Conservation (phyloP, 2,113 vertebrate species). For the Entelurus aequoreus region DNA sequence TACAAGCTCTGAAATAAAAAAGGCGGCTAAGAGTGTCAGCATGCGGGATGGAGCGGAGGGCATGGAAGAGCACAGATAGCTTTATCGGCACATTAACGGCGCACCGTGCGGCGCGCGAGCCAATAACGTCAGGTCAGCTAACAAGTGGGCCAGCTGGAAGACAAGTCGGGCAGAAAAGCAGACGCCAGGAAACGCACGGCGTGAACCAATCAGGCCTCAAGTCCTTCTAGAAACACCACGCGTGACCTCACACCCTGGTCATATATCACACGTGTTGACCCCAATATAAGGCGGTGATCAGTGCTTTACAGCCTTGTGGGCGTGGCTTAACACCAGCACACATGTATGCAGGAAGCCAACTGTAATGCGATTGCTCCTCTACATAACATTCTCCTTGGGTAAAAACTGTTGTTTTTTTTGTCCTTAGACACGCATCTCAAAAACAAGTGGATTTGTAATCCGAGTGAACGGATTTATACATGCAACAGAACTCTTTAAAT, state of each 20-base stretch:
- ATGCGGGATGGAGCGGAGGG: slow-evolving; percentile 45
- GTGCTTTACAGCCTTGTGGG: no score
- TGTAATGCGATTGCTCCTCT: no score
- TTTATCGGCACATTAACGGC: slow-evolving; percentile 62
- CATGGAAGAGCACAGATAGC: slow-evolving; percentile 55
- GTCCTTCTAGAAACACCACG: slow-evolving; percentile 17
- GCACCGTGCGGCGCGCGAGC: slow-evolving; percentile 37
- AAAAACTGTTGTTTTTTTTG: no score
- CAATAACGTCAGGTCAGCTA: slow-evolving; percentile 57
- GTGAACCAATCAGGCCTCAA: slow-evolving; percentile 33
- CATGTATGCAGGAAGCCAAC: no score
- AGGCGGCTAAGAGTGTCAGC: slow-evolving; percentile 14
- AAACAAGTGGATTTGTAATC: no score
- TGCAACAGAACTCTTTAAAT: no score
- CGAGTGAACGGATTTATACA: no score
- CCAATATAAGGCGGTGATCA: no score
- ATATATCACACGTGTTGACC: slow-evolving; percentile 1
- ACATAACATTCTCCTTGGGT: no score
- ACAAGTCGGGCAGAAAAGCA: slow-evolving; percentile 39
- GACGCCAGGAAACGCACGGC: slow-evolving; percentile 14
- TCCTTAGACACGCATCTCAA: no score
- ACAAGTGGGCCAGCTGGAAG: slow-evolving; percentile 52
- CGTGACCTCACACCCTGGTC: slow-evolving; percentile 32
- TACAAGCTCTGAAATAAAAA: slow-evolving; percentile 32
- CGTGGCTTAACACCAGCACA: no score